These are phyloP conservation scores for Loris lydekkerianus DNA, from an alignment of 2,797 vertebrate genomes.

Conservation along the genomic window DNA sequence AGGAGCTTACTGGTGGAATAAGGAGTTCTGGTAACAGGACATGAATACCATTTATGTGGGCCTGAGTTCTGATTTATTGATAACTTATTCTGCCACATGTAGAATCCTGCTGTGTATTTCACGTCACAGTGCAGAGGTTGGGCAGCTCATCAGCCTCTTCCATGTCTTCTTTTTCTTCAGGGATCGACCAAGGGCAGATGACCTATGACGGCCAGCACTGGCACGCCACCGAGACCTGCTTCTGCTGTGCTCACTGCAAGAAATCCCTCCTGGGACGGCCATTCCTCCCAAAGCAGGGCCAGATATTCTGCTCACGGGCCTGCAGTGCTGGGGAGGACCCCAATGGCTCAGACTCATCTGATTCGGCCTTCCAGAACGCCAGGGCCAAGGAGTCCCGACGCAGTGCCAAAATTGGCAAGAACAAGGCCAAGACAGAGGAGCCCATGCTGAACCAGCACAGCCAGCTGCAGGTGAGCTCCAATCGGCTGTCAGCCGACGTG, in stretches of 20 bases:
- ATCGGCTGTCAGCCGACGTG: conserved; percentile 94
- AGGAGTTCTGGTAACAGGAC: rapidly evolving
- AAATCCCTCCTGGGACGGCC: conserved; percentile 97
- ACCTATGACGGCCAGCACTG: conserved; percentile 99
- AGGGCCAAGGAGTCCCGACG: conserved; percentile 96
- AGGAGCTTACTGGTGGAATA: background rate
- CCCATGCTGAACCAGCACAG: conserved; percentile 87
- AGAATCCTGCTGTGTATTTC: background rate
- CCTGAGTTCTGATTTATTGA: background rate
- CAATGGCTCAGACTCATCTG: conserved; percentile 96
- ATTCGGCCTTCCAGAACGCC: conserved; percentile 97
- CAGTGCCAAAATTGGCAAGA: conserved; percentile 95
- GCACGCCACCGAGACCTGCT: conserved; percentile 98
- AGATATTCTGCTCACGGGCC: conserved; percentile 98
- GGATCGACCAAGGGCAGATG: conserved; percentile 99
- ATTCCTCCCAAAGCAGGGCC: conserved; percentile 98
- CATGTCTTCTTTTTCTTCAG: conserved; percentile 85
- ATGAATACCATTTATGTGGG: rapidly evolving
- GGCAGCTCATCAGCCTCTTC: background rate
- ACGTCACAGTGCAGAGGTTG: rapidly evolving
- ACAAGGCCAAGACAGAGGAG: conserved; percentile 90
- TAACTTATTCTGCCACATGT: background rate
- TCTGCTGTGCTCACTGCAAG: conserved; percentile 98
- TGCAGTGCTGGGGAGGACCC: conserved; percentile 97
- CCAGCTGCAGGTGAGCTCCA: conserved; percentile 92